Evolutionary conservation across 2,797 vertebrate genomes (phyloP).

Genomic region (Prunella strophiata): DNA sequence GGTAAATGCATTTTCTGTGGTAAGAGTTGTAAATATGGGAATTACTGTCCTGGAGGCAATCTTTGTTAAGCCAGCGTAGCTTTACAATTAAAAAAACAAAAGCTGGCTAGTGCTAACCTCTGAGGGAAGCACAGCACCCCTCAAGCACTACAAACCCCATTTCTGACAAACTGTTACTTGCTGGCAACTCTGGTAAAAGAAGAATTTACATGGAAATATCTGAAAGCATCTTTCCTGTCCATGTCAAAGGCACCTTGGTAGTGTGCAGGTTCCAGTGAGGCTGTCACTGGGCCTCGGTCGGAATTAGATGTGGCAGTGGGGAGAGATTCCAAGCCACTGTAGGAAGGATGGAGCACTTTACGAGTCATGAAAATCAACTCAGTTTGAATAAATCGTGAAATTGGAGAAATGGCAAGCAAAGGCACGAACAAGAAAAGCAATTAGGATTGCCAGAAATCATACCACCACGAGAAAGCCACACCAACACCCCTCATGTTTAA

Average conservation of each 20-base stretch:
- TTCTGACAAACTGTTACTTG: background rate
- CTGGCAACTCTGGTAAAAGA: background rate
- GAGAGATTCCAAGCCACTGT: background rate
- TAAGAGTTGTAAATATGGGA: conserved; percentile 37
- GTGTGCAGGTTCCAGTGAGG: background rate
- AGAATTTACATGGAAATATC: background rate
- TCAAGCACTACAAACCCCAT: background rate
- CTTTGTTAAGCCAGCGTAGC: background rate
- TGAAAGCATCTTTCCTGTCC: background rate
- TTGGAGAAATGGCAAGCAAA: background rate
- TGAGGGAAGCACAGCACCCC: background rate
- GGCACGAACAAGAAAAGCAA: background rate
- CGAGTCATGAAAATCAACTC: background rate
- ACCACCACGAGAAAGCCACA: background rate
- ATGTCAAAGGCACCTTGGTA: background rate
- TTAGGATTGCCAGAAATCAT: background rate
- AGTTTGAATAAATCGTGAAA: background rate
- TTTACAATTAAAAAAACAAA: conserved; percentile 7
- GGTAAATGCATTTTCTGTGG: conserved; percentile 26
- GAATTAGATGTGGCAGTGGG: background rate
- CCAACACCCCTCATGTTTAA: background rate
- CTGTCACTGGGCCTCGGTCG: background rate
- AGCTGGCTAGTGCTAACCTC: background rate
- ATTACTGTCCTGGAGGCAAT: conserved; percentile 35
- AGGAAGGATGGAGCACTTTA: background rate